Conservation (phyloP, 1,140 invertebrate genomes). For the Hyphantria cunea region DNA sequence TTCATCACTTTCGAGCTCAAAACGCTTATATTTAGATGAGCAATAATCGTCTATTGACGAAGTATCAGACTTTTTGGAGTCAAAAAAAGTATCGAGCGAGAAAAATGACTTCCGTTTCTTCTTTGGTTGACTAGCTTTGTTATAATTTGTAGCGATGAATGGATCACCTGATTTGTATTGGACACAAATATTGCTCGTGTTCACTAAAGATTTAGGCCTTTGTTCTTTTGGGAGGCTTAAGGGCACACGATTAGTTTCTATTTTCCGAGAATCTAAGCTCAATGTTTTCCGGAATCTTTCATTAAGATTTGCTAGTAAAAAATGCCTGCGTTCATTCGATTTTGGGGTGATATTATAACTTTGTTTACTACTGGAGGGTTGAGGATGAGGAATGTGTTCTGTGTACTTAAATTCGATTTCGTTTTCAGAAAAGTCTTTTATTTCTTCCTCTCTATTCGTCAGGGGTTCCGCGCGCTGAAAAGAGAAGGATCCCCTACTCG, state of each 20-base stretch:
- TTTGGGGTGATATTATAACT: conserved; percentile 73
- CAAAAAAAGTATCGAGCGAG: conserved; percentile 77
- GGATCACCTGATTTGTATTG: conserved; percentile 60
- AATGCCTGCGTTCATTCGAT: conserved; percentile 65
- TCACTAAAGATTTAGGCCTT: conserved; percentile 74
- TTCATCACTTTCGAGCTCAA: conserved; percentile 78
- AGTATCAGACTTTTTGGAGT: conserved; percentile 75
- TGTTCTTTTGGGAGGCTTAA: conserved; percentile 61
- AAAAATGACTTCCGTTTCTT: conserved; percentile 80
- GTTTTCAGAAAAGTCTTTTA: conserved; percentile 62
- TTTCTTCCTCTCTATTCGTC: conserved; percentile 30
- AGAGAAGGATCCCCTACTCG: conserved; percentile 68
- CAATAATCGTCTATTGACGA: conserved; percentile 79
- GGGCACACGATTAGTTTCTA: conserved; percentile 64
- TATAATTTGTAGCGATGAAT: conserved; percentile 63
- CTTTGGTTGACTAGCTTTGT: conserved; percentile 63
- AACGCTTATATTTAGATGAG: conserved; percentile 79
- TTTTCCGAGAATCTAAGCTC: conserved; percentile 73
- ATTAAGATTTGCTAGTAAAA: conserved; percentile 74
- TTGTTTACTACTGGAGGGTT: conserved; percentile 73
- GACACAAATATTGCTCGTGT: conserved; percentile 69
- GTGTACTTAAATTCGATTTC: conserved; percentile 76
- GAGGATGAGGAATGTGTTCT: conserved; percentile 68
- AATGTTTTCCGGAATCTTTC: conserved; percentile 78
- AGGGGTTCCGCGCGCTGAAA: conserved; percentile 59